Base-by-base conservation (phyloP, 2,797 vertebrate species). In the Discoglossus pictus region DNA sequence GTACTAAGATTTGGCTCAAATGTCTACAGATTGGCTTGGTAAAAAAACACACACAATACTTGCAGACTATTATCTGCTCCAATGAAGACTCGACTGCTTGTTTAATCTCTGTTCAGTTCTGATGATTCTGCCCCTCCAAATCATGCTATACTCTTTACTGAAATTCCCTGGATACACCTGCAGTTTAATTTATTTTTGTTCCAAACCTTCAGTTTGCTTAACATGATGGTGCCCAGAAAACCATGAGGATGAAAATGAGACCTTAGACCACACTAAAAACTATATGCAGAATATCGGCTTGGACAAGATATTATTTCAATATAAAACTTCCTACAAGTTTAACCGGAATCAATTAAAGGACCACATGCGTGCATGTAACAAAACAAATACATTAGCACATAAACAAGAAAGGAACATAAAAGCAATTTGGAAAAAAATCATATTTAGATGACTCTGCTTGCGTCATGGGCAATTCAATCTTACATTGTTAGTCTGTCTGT, bases 161-260 rank as follows among this genome's bases (percentile, higher is more conserved):
- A 62, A 47, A 69, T 46, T 69, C 67, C 50, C 58, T 18, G 17
- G 59, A 48, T 47, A 69, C 7, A 31, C 10, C 51, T 50, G 59
- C 34, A 31, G 31, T 62, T 62, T 69, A 18, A 69, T 62, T 69
- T 62, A 62, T 69, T 69, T 69, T 55, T 62, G 59, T 54, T 61
- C 67, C 67, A 42, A 69, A 46, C 50, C 67, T 62, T 55, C 42
- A 55, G 59, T 61, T 62, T 39, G 51, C 58, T 54, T 61, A 52
- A 61, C 50, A 40, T 55, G 42, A 27, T 40, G 31, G 16, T 40
- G 51, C 25, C 51, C 21, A 16, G 44, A 55, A 61, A 61, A 61
- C 43, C 50, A 43, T 39, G 50, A 69, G 42, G 8, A 8, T 15
- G 20, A 54, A 38, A 44, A n/a, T 42, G 23, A 46, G 21, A 7